Evolutionary conservation across 2,888 invertebrate species (phyloP).

Genomic region (Digitonthophagus gazella): DNA sequence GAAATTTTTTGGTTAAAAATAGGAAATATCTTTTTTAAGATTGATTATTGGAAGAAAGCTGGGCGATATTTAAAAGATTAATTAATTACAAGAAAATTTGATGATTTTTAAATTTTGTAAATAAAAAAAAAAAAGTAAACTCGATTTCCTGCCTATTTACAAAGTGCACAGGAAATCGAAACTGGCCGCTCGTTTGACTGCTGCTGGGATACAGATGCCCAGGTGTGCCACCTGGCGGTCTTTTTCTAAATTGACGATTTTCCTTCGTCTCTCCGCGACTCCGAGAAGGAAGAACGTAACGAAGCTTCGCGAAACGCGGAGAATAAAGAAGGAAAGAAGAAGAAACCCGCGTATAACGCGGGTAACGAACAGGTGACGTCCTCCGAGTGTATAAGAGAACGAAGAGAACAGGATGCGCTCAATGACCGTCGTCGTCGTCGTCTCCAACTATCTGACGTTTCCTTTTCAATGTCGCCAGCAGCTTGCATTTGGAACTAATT

Average conservation of each 20-base stretch:
- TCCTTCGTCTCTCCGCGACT: too few species aligned
- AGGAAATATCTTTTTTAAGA: too few species aligned
- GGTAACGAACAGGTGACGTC: not conserved
- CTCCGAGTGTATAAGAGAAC: not conserved
- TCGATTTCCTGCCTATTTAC: too few species aligned
- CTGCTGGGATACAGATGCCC: not conserved
- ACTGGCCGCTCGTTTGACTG: not conserved
- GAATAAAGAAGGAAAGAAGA: not conserved
- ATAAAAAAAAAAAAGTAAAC: too few species aligned
- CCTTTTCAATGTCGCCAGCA: not conserved
- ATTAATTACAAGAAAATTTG: too few species aligned
- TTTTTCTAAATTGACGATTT: conserved; percentile 18
- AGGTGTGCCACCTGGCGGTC: not conserved
- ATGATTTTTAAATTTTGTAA: too few species aligned
- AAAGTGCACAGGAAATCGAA: too few species aligned
- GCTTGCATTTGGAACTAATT: not conserved
- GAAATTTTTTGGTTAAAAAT: too few species aligned
- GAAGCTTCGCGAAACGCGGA: not conserved
- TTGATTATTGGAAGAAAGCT: too few species aligned
- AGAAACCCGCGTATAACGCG: not conserved
- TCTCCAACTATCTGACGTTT: not conserved
- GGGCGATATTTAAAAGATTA: too few species aligned
- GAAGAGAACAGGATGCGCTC: not conserved
- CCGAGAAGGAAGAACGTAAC: too few species aligned
- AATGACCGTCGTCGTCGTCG: not conserved